Conservation (phyloP, 2,797 vertebrate species). For the Parauchenoglanis punctatus region DNA sequence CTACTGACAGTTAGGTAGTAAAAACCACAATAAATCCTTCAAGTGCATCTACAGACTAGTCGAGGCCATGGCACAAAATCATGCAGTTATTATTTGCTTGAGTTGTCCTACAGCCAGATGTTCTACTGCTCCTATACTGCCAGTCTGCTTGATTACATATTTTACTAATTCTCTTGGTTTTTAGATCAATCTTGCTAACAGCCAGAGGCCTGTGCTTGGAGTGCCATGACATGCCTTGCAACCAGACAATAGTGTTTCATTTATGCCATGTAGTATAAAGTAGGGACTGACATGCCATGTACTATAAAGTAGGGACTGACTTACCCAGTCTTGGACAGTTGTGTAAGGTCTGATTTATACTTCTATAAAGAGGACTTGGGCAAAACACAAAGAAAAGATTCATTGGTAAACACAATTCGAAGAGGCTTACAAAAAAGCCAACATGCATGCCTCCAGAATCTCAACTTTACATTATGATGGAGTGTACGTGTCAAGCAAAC, state of each 20-base stretch:
- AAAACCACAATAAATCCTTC: background rate
- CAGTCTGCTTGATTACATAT: background rate
- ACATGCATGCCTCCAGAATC: background rate
- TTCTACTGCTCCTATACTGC: background rate
- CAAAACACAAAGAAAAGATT: background rate
- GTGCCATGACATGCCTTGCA: background rate
- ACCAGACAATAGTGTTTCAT: background rate
- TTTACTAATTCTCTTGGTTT: background rate
- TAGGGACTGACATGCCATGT: background rate
- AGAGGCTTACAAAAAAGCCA: background rate
- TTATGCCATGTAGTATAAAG: background rate
- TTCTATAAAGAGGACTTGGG: background rate
- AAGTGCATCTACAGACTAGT: background rate
- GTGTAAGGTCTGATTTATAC: background rate
- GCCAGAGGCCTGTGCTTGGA: background rate
- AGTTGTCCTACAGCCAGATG: background rate
- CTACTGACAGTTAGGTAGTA: background rate
- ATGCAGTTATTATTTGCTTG: background rate
- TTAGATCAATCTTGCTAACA: background rate
- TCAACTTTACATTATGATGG: background rate
- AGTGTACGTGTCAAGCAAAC: background rate
- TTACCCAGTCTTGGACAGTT: background rate
- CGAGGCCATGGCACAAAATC: background rate
- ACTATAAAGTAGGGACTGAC: background rate
- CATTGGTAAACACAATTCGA: background rate